phyloP scores from a whole-genome alignment of 2,888 invertebrate genomes.

The Drosophila subquinaria region DNA sequence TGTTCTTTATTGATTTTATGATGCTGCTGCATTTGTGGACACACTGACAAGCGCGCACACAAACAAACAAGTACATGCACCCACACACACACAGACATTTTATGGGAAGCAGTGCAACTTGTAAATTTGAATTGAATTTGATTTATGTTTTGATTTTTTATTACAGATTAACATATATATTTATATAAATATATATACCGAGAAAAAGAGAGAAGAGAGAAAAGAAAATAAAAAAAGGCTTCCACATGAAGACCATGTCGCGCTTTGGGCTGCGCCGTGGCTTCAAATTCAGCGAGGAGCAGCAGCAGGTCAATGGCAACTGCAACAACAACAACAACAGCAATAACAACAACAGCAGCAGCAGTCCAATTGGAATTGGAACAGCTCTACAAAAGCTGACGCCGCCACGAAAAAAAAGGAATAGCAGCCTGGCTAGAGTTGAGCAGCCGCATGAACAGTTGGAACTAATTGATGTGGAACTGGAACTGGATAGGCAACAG shows the following conservation, averaged over 20 bases:
- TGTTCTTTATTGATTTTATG: conserved; percentile 59
- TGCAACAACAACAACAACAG: conserved; percentile 36
- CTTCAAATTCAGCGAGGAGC: conserved; percentile 78
- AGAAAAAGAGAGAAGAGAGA: background rate
- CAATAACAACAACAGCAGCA: conserved; percentile 47
- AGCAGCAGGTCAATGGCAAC: conserved; percentile 70
- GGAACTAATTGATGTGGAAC: conserved; percentile 54
- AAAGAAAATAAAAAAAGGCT: conserved; percentile 33
- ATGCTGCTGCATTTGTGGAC: conserved; percentile 60
- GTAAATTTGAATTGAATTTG: conserved; percentile 31
- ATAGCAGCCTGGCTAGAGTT: conserved; percentile 41
- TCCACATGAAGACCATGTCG: conserved; percentile 79
- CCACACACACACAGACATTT: conserved; percentile 9
- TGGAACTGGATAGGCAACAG: conserved; percentile 36
- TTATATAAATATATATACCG: conserved; percentile 10
- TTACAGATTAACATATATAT: conserved; percentile 22
- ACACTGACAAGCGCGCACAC: conserved; percentile 47
- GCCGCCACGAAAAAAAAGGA: conserved; percentile 55
- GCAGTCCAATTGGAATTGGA: conserved; percentile 38
- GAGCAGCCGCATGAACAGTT: conserved; percentile 27
- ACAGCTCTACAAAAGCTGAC: conserved; percentile 48
- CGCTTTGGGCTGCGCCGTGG: conserved; percentile 82
- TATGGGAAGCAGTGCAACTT: conserved; percentile 40
- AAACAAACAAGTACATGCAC: conserved; percentile 17
- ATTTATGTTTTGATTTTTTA: conserved; percentile 11